Evolutionary conservation across 2,888 invertebrate species (phyloP).

Genomic region (Xestobium rufovillosum): DNA sequence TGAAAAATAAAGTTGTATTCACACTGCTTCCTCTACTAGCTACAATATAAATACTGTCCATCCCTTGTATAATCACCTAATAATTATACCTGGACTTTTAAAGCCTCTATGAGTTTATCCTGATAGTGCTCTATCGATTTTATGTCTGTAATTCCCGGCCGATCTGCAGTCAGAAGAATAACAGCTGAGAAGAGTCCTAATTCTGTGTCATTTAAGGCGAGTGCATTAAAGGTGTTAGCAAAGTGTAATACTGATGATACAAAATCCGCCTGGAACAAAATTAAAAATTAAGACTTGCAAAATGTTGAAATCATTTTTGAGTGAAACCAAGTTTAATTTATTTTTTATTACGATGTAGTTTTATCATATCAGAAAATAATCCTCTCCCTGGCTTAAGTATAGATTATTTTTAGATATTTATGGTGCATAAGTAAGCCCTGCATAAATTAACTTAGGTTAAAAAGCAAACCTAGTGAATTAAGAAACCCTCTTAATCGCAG

Average conservation of each 20-base stretch:
- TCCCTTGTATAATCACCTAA: not conserved
- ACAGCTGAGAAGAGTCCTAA: slow-evolving; percentile 82
- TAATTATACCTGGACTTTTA: slow-evolving; percentile 64
- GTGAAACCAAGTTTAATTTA: no score
- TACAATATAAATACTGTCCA: not conserved
- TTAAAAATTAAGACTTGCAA: slow-evolving; percentile 7
- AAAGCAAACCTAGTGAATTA: no score
- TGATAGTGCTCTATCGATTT: slow-evolving; percentile 72
- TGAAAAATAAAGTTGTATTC: not conserved
- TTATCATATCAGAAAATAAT: no score
- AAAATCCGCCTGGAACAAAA: slow-evolving; percentile 66
- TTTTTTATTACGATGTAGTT: no score
- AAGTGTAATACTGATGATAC: slow-evolving; percentile 76
- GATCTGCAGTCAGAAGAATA: slow-evolving; percentile 73
- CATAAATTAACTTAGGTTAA: no score
- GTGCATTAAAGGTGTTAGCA: slow-evolving; percentile 63
- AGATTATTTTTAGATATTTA: no score
- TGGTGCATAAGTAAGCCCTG: no score
- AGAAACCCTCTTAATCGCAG: no score
- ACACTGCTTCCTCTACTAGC: not conserved
- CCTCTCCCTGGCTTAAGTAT: no score
- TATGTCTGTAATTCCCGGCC: slow-evolving; percentile 71
- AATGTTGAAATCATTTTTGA: no score
- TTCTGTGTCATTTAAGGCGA: slow-evolving; percentile 82
- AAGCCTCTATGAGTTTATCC: slow-evolving; percentile 78